A percentile compares a stretch with the other conserved stretches of the same genome.
phyloP scores from a whole-genome alignment of 2,888 invertebrate genomes.

The Stegana nigrithorax region DNA sequence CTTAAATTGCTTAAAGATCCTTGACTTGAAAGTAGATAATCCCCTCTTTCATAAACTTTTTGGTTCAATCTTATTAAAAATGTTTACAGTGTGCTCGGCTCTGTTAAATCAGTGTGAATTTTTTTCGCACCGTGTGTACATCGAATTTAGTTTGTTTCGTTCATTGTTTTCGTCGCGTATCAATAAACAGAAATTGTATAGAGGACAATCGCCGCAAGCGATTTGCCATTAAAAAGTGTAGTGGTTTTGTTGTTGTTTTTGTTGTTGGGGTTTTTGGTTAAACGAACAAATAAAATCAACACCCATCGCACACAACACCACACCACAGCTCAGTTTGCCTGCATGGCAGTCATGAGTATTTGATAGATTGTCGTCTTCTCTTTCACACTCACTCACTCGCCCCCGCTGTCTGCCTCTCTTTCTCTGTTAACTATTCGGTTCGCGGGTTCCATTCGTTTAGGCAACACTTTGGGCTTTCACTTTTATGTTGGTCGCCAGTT shows the following conservation, averaged over 20 bases:
- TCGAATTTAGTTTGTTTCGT: too few relatives aligned
- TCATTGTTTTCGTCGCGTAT: constrained; percentile 31
- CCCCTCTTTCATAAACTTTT: too few relatives aligned
- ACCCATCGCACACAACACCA: background rate
- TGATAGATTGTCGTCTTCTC: constrained; percentile 18
- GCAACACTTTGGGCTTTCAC: constrained; percentile 13
- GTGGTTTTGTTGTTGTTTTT: constrained; percentile 24
- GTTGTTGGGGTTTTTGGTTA: background rate
- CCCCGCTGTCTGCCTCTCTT: background rate
- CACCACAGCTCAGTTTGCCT: too few relatives aligned
- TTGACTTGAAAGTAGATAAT: background rate
- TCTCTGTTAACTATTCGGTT: constrained; percentile 5
- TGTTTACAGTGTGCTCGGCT: too few relatives aligned
- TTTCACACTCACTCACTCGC: background rate
- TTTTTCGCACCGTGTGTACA: too few relatives aligned
- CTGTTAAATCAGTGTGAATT: too few relatives aligned
- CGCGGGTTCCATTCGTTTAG: constrained; percentile 30
- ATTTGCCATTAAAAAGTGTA: constrained; percentile 33
- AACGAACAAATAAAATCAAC: background rate
- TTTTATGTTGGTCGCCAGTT: constrained; percentile 9
- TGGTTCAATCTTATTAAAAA: too few relatives aligned
- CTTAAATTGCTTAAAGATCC: too few relatives aligned
- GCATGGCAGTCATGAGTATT: constrained; percentile 8
- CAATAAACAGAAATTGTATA: constrained; percentile 45
- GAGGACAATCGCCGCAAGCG: constrained; percentile 30